Evolutionary conservation across 2,888 invertebrate genomes (phyloP).

Genomic region (Alloplasta piceator): DNA sequence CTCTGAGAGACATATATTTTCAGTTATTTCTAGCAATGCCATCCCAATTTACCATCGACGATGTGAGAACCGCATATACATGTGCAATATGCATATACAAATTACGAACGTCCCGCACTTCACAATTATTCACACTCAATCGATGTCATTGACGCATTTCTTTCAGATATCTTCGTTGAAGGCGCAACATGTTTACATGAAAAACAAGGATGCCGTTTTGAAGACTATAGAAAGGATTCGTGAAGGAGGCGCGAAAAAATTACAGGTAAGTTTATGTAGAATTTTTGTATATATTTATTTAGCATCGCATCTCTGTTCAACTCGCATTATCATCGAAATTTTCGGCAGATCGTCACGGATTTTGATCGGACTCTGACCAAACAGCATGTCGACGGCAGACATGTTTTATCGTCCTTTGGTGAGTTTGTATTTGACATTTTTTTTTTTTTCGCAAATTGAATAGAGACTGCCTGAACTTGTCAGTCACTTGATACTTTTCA

Average conservation of each 20-base stretch:
- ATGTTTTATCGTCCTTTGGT: conserved; percentile 93
- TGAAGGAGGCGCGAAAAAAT: conserved; percentile 85
- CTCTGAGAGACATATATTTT: conserved; percentile 5
- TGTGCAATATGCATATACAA: not conserved
- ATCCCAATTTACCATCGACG: conserved; percentile 71
- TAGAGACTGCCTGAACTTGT: conserved; percentile 9
- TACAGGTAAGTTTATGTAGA: conserved; percentile 83
- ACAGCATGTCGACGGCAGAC: conserved; percentile 89
- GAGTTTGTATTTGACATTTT: conserved; percentile 76
- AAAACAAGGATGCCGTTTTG: conserved; percentile 84
- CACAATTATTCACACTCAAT: conserved; percentile 7
- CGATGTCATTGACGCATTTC: conserved; percentile 35
- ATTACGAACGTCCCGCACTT: conserved; percentile 9
- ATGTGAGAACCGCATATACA: conserved; percentile 70
- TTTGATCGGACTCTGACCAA: conserved; percentile 95
- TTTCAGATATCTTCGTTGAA: conserved; percentile 81
- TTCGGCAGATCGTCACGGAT: conserved; percentile 91
- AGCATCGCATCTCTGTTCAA: not conserved
- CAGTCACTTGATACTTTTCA: conserved; percentile 47
- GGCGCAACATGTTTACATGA: conserved; percentile 84
- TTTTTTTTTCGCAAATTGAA: not conserved
- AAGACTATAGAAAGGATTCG: conserved; percentile 85
- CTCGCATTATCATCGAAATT: conserved; percentile 11
- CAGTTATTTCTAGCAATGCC: conserved; percentile 67
- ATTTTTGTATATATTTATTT: conserved; percentile 4